phyloP scores from a whole-genome alignment of 1,140 invertebrate genomes.

The Pissodes strobi region DNA sequence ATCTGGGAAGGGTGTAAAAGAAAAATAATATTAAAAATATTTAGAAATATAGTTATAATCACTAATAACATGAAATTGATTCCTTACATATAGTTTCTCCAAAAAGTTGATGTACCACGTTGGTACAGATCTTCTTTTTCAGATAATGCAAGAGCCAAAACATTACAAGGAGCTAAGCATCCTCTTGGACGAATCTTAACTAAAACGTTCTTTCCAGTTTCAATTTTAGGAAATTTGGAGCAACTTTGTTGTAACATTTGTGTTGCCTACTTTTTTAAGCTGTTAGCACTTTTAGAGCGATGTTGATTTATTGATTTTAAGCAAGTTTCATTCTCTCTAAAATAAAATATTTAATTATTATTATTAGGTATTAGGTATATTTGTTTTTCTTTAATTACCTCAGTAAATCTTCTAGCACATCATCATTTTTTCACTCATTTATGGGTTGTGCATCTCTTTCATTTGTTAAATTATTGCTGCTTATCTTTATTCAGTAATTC shows the following conservation, averaged over 20 bases:
- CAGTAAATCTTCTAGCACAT: background rate
- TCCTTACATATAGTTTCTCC: background rate
- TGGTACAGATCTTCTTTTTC: background rate
- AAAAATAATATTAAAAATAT: background rate
- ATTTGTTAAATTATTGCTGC: too few species aligned
- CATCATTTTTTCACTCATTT: background rate
- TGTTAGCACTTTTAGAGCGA: background rate
- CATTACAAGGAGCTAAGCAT: background rate
- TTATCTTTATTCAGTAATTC: too few species aligned
- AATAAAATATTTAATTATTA: too few species aligned
- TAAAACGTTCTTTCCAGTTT: constrained; percentile 1
- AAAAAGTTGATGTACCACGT: constrained; percentile 3
- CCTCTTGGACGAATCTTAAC: constrained; percentile 1
- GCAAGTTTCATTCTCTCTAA: background rate
- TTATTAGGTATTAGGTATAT: background rate
- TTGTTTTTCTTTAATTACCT: background rate
- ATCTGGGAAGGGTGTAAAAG: background rate
- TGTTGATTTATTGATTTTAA: constrained; percentile 8
- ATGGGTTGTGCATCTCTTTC: background rate
- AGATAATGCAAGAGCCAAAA: background rate
- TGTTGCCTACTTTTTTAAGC: constrained; percentile 1
- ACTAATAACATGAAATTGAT: background rate
- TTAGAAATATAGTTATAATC: background rate
- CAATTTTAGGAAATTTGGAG: constrained; percentile 3
- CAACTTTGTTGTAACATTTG: background rate